Base-by-base conservation (phyloP, 1,140 invertebrate species). In the Drosophila persimilis region DNA sequence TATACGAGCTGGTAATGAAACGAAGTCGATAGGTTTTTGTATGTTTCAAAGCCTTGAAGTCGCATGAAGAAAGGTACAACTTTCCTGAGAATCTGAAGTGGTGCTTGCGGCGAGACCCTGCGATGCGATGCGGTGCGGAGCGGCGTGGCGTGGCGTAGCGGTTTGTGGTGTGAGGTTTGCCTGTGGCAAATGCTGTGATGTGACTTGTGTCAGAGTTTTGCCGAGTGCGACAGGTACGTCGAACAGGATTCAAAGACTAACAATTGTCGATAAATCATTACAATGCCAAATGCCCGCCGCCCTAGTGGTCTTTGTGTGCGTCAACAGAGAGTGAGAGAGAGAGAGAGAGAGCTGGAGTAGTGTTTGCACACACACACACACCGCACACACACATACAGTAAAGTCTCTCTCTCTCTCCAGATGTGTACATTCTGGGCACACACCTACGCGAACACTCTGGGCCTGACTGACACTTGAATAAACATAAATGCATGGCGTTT, bases 201-300 rank as follows among this genome's bases (percentile, higher is more conserved):
- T 11, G 62, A 67, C 50, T 67, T 52, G 50, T 13, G 51, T 11
- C 29, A 9, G 31, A 17, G 54, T 51, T 51, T 58, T 62, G 58
- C 53, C 66, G 48, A 76, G 69, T 58, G 59, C 62, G 50, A 64
- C 65, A 73, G 69, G 61, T 20, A 47, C 39, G 59, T 43, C 66
- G 57, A 35, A 69, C 66, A 69, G 26, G 45, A 57, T 57, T 69
- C 35, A 65, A 57, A 39, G 51, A 67, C 79, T 43, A 60, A 65
- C 74, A 70, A 81, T 62, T 78, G 69, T 74, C 79, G 79, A 81
- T 81, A 83, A 83, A 81, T 81, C 79, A 83, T 83, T 78, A 78
- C 45, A 83, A 70, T 73, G 74, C 56, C 62, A 70, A 84, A 84
- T 79, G 74, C 60, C 54, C 66, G 64, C 5, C 24, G 24, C 24